Evolutionary conservation across 2,797 vertebrate species (phyloP), one percentile per base, ranked within the genome.

Genomic region (Diplodus sargus): DNA sequence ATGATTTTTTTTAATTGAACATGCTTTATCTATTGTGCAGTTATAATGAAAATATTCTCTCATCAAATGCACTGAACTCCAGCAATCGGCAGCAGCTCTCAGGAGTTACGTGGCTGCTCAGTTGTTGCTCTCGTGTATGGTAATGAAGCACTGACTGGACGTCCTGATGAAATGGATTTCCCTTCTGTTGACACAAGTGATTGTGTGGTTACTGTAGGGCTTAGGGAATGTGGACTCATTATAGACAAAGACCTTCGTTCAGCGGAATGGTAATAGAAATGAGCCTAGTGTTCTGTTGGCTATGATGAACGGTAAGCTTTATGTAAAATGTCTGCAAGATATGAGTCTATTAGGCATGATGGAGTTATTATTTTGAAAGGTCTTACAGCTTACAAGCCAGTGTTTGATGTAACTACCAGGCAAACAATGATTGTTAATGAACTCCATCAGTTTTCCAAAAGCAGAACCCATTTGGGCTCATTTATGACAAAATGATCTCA

Each of bases 161-260:
- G 73, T 90, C 88, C 72, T 87, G 89, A 92, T 91, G 90, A 91
- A 94, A 91, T 90, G 87, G 88, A 90, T 94, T 95, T 93, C 84
- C 73, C 88, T 82, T 85, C 83, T 90, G 86, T 93, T 93, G 90
- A 93, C 94, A 90, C 88, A 91, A 92, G 86, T 91, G 90, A 94
- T 94, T 94, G 90, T 92, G 84, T 90, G 89, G 91, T 91, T 91
- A 90, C 84, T 92, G 88, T 85, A 76, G 81, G 81, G 87, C 87
- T 91, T 86, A 83, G 86, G 74, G 80, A 92, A 87, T 88, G 85
- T 86, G 84, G 89, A 85, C 85, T 92, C 86, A 87, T 94, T 94
- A 92, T 68, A 81, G 83, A 91, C 85, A 83, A 89, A 91, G 80
- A 79, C 83, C 84, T 89, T 82, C 23, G 65, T 90, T 92, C 87